Conservation (phyloP, 2,888 invertebrate species). For the Conomelus anceps region DNA sequence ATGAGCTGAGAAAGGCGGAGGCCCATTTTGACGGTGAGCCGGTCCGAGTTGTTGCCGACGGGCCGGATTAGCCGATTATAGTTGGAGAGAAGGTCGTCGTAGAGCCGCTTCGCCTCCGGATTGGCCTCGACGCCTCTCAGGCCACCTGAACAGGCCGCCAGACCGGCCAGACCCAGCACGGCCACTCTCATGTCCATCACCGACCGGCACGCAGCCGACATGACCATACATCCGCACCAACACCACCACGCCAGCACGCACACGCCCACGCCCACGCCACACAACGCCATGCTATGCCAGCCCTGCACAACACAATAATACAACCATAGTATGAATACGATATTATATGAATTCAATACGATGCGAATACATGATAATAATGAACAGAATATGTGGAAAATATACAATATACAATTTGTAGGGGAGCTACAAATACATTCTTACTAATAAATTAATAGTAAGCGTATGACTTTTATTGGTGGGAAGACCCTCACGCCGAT, state of each 20-base stretch:
- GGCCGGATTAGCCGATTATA: slow-evolving; percentile 76
- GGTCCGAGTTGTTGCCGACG: slow-evolving; percentile 36
- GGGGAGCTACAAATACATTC: no score
- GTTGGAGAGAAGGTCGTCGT: slow-evolving; percentile 91
- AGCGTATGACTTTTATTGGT: no score
- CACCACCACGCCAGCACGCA: neutral
- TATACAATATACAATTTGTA: neutral
- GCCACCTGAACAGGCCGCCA: neutral
- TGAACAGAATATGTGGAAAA: neutral
- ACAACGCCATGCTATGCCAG: no score
- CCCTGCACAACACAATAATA: no score
- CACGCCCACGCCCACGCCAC: neutral
- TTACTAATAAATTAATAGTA: no score
- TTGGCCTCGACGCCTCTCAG: slow-evolving; percentile 29
- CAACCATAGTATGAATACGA: no score
- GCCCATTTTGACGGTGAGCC: slow-evolving; percentile 37
- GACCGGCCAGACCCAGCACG: neutral
- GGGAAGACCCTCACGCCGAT: no score
- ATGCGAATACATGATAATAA: no score
- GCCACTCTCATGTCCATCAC: neutral
- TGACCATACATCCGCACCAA: neutral
- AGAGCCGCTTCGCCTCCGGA: slow-evolving; percentile 64
- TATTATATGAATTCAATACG: no score
- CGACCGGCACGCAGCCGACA: neutral
- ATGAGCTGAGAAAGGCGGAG: slow-evolving; percentile 36